Evolutionary conservation across 1,140 invertebrate species (phyloP), one percentile per base, ranked within the genome.

Genomic region (Oryctes rhinoceros): DNA sequence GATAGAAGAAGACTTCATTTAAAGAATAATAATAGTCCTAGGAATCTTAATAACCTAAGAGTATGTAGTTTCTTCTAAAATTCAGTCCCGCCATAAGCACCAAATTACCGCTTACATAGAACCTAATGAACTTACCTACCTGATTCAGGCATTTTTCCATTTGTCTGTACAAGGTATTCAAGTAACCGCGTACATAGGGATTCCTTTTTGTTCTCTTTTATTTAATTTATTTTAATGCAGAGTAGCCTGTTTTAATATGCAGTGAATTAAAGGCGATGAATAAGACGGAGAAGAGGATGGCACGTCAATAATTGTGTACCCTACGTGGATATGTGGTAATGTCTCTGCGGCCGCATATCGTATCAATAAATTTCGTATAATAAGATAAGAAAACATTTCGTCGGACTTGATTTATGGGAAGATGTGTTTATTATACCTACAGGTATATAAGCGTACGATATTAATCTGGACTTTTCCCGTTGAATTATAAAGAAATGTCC

Each of bases 331-430:
- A 71, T 71, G 65, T 76, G 75, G 75, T 76, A 76, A 76, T 48
- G 75, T 49, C 67, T 39, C 37, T 24, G 24, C 37, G 30, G 24
- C 47, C 75, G 37, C 39, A 37, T 71, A 76, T 49, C 75, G 39
- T 76, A 76, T 76, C 75, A 49, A 76, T 76, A 76, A 76, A 76
- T 76, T 76, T 76, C 37, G 18, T 49, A 76, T 76, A 76, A 76
- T 76, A 76, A 76, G 75, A 76, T 76, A 76, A 76, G 75, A 49
- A n/a, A 76, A 44, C 75, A 35, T 49, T 76, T 48, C 75, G 37
- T 20, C 37, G 18, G 75, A 76, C 75, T 76, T 76, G 75, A 76
- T 76, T 76, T 76, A 76, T 76, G 37, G 2, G 37, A 76, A 76
- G 65, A 76, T 47, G 75, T 76, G 75, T 76, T 76, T 76, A 76